Evolutionary conservation across 2,888 invertebrate species (phyloP).

Genomic region (Aricia artaxerxes): DNA sequence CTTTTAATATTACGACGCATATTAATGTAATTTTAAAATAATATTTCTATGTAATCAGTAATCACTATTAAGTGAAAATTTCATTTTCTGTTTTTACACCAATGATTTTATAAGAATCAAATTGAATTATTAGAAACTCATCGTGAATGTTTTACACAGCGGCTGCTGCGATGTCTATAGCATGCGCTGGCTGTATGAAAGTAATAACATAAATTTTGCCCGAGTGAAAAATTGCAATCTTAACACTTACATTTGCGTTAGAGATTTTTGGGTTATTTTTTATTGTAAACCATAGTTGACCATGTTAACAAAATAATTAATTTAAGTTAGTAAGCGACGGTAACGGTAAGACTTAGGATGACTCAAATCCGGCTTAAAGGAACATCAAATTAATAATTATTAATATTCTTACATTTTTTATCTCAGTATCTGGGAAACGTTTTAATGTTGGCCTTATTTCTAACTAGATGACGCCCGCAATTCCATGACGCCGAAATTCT

Average conservation of each 20-base stretch:
- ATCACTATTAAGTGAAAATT: too few relatives aligned
- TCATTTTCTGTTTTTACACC: too few relatives aligned
- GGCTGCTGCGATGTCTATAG: not conserved
- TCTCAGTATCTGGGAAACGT: not conserved
- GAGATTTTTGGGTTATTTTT: conserved; percentile 18
- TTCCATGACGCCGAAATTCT: too few relatives aligned
- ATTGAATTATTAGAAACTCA: too few relatives aligned
- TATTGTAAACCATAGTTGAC: conserved; percentile 4
- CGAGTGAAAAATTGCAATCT: conserved; percentile 8
- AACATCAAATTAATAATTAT: not conserved
- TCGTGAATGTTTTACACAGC: too few relatives aligned
- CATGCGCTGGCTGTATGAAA: not conserved
- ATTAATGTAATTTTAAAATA: too few relatives aligned
- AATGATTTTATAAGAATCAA: too few relatives aligned
- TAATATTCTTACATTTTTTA: not conserved
- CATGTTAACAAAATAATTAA: conserved; percentile 7
- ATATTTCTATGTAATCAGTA: too few relatives aligned
- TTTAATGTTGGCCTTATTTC: not conserved
- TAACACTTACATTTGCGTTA: conserved; percentile 2
- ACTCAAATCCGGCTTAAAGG: not conserved
- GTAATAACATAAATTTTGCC: not conserved
- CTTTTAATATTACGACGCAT: too few relatives aligned
- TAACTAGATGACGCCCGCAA: not conserved
- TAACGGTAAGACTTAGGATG: conserved; percentile 25
- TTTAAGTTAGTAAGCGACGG: conserved; percentile 9